Conservation (phyloP, 2,888 invertebrate genomes). For the Erebia ligea region DNA sequence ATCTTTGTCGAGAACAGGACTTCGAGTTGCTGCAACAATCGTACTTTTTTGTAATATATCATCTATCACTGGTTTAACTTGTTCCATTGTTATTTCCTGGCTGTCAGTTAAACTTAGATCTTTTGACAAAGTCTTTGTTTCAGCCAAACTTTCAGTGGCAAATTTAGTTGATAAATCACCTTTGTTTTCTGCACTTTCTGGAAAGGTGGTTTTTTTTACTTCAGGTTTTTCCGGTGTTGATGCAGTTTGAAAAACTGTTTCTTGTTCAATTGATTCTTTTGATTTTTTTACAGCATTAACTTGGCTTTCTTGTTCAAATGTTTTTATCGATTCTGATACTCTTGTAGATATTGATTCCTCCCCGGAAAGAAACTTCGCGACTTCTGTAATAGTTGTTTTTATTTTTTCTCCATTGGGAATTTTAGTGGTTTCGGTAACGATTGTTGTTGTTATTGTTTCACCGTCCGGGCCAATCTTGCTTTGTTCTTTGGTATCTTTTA, state of each 20-base stretch:
- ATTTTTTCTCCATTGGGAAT: constrained; percentile 41
- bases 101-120: constrained; percentile 58
- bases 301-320: constrained; percentile 31
- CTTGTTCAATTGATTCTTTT: not conserved
- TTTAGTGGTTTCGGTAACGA: constrained; percentile 34
- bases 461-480: constrained; percentile 28
- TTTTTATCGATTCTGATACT: constrained; percentile 39
- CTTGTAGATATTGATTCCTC: constrained; percentile 40
- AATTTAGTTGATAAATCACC: constrained; percentile 12
- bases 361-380: constrained; percentile 42
- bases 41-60: constrained; percentile 73
- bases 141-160: constrained; percentile 1
- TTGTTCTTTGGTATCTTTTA: constrained; percentile 29
- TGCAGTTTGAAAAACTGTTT: not conserved
- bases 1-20: constrained; percentile 71
- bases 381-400: constrained; percentile 39
- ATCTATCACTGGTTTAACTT: constrained; percentile 73
- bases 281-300: constrained; percentile 27
- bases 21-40: constrained; percentile 65
- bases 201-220: not conserved
- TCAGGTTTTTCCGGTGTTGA: not conserved
- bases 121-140: constrained; percentile 24
- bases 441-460: constrained; percentile 41
- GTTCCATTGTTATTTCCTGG: constrained; percentile 69
- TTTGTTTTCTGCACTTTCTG: not conserved